These are phyloP conservation scores for Dasysyrphus albostriatus DNA, from an alignment of 2,888 invertebrate genomes.

Conservation along the genomic window DNA sequence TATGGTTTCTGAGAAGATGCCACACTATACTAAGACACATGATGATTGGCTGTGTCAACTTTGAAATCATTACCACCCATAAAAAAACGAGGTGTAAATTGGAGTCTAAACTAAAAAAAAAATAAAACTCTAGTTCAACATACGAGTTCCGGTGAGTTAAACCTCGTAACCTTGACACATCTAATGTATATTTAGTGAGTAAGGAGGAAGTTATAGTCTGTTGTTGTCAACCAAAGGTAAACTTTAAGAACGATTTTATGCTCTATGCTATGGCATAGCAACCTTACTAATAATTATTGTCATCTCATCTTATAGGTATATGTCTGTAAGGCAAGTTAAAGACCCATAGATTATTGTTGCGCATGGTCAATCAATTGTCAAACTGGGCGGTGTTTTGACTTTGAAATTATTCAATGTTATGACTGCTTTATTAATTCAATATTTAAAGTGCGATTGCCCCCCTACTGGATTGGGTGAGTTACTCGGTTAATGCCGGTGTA, in stretches of 20 bases:
- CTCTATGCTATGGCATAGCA: not conserved
- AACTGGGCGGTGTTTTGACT: conserved; percentile 40
- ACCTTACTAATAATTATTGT: not conserved
- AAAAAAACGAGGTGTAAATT: conserved; percentile 31
- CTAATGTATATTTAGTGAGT: not conserved
- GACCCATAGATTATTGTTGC: conserved; percentile 23
- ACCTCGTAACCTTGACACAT: conserved; percentile 30
- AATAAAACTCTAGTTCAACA: not conserved
- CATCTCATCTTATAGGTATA: not conserved
- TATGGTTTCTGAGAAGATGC: conserved; percentile 17
- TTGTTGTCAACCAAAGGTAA: not conserved
- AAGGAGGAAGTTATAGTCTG: conserved; percentile 5
- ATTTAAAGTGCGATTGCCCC: conserved; percentile 11
- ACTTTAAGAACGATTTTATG: conserved; percentile 11
- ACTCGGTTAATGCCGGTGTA: not conserved
- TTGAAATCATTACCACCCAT: conserved; percentile 13
- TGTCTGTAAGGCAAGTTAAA: not conserved
- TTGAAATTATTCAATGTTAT: conserved; percentile 23
- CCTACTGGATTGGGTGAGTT: conserved; percentile 2
- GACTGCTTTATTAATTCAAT: conserved; percentile 21
- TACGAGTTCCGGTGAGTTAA: conserved; percentile 28
- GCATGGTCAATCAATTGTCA: conserved; percentile 46
- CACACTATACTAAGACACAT: not conserved
- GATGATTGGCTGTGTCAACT: not conserved
- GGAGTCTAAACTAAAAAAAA: conserved; percentile 5